Base-by-base conservation (phyloP, 1,140 invertebrate genomes). In the Colletes latitarsis region DNA sequence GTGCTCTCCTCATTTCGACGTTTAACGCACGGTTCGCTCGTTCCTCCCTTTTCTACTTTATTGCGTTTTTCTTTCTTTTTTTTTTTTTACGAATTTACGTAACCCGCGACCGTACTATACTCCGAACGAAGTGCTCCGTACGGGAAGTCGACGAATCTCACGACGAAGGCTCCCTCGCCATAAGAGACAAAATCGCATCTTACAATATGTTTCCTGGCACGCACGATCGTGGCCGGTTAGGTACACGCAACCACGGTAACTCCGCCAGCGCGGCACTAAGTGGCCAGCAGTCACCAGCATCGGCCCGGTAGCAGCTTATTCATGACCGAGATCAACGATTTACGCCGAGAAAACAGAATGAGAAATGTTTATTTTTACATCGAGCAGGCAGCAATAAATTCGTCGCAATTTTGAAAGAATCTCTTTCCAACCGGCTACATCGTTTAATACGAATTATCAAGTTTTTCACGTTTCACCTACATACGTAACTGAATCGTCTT, bases 1-100 rank as follows among this genome's bases (percentile, higher is more conserved):
- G 78, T 82, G 91, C 81, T 83, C 88, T 92, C 88, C 89, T 91
- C 91, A 91, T 92, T 79, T 88, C 80, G 86, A 85, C 46, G 82
- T 76, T 55, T 6, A 63, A 75, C 62, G 58, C 79, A 78, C 81
- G 52, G 57, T 81, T 82, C 41, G 69, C 77, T 69, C 60, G 63
- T 69, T 83, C 58, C 55, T 84, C 83, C 72, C 74, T 58, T 69
- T 70, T 77, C 70, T 55, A 75, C 63, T 63, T 41, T 81, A 15
- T 49, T 17, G n/a, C n/a, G 14, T 4, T 80, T 53, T 85, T 55
- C 64, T 63, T 80, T 63, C 62, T 73, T 58, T 58, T 83, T 68
- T 67, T 81, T 75, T 81, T 77, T 43, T 55, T 67, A 19, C 74
- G 62, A 82, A 66, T 86, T 92, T 91, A 92, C 91, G 90, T 91